A percentile compares a stretch with the other conserved stretches of the same genome.
Evolutionary conservation across 2,888 invertebrate species (phyloP).

Genomic region (Leucophenga montana): DNA sequence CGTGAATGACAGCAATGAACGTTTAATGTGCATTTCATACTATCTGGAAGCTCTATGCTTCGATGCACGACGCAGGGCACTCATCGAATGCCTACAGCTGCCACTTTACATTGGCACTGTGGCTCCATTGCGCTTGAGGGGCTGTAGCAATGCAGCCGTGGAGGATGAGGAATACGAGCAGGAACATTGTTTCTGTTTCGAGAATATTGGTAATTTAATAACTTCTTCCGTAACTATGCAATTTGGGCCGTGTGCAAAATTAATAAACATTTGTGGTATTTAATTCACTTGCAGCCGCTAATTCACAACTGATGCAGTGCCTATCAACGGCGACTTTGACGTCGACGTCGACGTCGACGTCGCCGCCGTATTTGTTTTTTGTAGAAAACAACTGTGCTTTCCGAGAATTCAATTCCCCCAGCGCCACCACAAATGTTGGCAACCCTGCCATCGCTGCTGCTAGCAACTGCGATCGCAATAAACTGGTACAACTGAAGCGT

Average conservation of each 20-base stretch:
- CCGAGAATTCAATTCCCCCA: background rate
- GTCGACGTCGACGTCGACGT: no score
- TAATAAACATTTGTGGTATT: background rate
- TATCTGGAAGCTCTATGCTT: constrained; percentile 42
- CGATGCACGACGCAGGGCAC: background rate
- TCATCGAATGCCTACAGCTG: constrained; percentile 30
- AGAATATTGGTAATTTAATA: constrained; percentile 48
- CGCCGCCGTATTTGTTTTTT: no score
- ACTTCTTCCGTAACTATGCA: no score
- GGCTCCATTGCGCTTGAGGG: background rate
- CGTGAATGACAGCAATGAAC: background rate
- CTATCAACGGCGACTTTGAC: background rate
- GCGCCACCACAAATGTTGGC: background rate
- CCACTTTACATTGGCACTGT: constrained; percentile 49
- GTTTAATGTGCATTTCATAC: constrained; percentile 43
- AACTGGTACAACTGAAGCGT: constrained; percentile 47
- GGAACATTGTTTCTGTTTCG: constrained; percentile 35
- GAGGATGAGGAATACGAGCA: background rate
- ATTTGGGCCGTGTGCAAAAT: no score
- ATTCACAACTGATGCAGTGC: constrained; percentile 30
- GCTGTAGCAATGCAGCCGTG: background rate
- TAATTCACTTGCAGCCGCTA: constrained; percentile 35
- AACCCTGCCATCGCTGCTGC: no score
- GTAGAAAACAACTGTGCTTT: constrained; percentile 1
- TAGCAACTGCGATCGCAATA: constrained; percentile 42